Evolutionary conservation across 2,888 invertebrate genomes (phyloP).

Genomic region (Pilophorus perplexus): DNA sequence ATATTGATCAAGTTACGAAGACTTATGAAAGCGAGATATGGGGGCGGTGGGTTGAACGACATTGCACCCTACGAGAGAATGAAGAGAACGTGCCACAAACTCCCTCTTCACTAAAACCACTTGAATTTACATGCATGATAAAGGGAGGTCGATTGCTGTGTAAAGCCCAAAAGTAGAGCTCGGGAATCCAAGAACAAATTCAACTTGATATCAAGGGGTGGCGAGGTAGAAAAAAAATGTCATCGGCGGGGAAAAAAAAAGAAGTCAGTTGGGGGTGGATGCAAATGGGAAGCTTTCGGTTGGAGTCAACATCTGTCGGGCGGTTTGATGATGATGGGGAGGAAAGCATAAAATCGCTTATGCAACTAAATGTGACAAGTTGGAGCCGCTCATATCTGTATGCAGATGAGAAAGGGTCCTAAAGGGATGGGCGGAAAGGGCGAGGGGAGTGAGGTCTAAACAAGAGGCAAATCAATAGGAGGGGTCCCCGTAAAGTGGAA

Average conservation of each 20-base stretch:
- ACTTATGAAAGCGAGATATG: no score
- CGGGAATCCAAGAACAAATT: conserved; percentile 11
- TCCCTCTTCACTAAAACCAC: background rate
- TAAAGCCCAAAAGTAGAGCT: conserved; percentile 16
- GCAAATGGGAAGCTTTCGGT: conserved; percentile 25
- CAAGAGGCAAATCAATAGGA: conserved; percentile 27
- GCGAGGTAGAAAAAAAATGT: conserved; percentile 1
- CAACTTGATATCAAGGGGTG: conserved; percentile 16
- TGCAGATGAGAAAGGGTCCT: conserved; percentile 40
- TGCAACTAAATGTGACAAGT: conserved; percentile 45
- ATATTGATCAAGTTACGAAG: no score
- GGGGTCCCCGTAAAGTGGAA: conserved; percentile 25
- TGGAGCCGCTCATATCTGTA: conserved; percentile 42
- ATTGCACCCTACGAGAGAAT: background rate
- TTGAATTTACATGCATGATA: conserved; percentile 20
- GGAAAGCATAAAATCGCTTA: conserved; percentile 44
- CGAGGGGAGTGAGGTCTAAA: background rate
- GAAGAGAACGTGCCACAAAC: background rate
- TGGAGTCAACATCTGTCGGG: conserved; percentile 39
- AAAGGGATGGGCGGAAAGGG: background rate
- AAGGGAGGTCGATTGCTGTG: conserved; percentile 28
- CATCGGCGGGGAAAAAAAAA: background rate
- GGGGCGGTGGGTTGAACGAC: background rate
- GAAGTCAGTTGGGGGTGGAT: conserved; percentile 14
- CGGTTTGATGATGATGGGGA: conserved; percentile 27